Percentiles rank a stretch among this genome's conserved stretches.
Conservation (phyloP, 2,113 vertebrate genomes). For the Rousettus leschenaultii region DNA sequence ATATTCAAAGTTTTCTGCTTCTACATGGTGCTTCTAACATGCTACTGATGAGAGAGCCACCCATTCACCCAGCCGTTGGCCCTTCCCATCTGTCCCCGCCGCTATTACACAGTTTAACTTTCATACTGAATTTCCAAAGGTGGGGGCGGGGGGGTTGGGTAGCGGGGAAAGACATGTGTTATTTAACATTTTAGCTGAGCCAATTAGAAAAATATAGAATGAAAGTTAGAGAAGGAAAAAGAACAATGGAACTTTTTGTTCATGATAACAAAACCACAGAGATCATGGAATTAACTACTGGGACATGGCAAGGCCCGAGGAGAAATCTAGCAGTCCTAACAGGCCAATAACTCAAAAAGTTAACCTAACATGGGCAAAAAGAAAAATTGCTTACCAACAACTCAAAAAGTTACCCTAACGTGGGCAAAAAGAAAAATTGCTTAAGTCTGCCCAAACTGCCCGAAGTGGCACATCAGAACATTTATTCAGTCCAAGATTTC, state of each 20-base stretch:
- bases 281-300: not conserved
- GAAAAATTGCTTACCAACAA: not conserved
- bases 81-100: not conserved
- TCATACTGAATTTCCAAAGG: constrained; percentile 44
- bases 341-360: constrained; percentile 14
- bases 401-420: not conserved
- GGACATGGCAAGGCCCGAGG: not conserved
- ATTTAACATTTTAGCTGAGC: constrained; percentile 33
- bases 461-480: not conserved
- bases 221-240: not conserved
- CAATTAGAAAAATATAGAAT: not conserved
- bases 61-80: not conserved
- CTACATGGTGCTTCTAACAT: not conserved
- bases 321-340: not conserved
- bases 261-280: not conserved
- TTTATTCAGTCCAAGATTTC: not conserved
- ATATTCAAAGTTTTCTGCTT: constrained; percentile 28
- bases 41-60: not conserved
- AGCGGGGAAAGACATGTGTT: no score
- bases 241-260: not conserved
- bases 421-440: not conserved
- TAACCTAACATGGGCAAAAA: not conserved
- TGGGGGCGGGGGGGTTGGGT: no score
- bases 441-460: not conserved
- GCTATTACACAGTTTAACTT: not conserved